Percentiles rank a stretch among this genome's conserved stretches.
Conservation (phyloP, 2,888 invertebrate species). For the Calliphora vomitoria region DNA sequence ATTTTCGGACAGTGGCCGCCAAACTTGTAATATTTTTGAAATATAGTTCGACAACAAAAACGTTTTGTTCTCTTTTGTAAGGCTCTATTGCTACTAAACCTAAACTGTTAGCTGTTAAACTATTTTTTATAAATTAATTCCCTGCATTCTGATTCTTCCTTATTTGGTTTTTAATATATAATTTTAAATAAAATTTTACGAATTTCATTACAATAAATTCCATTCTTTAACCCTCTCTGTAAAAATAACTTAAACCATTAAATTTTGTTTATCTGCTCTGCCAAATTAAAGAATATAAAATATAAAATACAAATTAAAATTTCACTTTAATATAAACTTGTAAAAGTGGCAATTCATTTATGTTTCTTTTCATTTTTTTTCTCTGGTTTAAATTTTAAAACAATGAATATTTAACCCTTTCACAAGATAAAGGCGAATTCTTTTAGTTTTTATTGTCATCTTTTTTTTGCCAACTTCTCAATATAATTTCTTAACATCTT, state of each 20-base stretch:
- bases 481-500: conserved; percentile 51
- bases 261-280: conserved; percentile 4
- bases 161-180: no score
- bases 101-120: no score
- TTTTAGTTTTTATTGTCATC: conserved; percentile 33
- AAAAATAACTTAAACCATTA: not conserved
- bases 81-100: no score
- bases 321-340: conserved; percentile 54
- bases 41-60: no score
- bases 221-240: no score
- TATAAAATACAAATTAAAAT: conserved; percentile 27
- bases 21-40: no score
- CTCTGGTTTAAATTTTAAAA: not conserved
- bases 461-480: conserved; percentile 31
- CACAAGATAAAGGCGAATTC: conserved; percentile 41
- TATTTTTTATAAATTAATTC: no score
- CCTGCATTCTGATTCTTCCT: no score
- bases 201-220: no score
- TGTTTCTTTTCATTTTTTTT: conserved; percentile 11
- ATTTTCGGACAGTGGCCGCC: no score
- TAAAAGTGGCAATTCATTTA: conserved; percentile 49
- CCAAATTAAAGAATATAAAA: conserved; percentile 13
- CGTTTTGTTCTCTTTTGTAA: no score
- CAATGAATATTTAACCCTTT: conserved; percentile 59
- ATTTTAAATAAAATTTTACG: no score